Evolutionary conservation across 2,113 vertebrate genomes (phyloP).

Genomic region (Indri indri): DNA sequence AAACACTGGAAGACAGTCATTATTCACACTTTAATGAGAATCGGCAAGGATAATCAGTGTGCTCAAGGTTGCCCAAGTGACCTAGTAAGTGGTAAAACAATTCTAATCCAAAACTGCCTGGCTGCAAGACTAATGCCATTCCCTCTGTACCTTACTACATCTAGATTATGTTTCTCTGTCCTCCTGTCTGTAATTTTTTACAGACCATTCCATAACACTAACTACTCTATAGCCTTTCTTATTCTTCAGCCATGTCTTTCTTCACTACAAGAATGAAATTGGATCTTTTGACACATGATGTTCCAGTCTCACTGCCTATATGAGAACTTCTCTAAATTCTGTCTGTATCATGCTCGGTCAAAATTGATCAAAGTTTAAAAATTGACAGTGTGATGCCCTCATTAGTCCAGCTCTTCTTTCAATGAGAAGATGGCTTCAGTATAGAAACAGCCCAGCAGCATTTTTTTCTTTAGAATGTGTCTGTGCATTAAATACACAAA

Average conservation of each 20-base stretch:
- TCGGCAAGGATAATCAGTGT: background rate
- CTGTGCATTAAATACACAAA: constrained; percentile 49
- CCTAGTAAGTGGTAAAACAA: background rate
- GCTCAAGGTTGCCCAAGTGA: background rate
- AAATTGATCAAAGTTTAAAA: constrained; percentile 60
- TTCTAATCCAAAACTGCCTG: background rate
- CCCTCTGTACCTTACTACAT: background rate
- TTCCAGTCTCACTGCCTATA: background rate
- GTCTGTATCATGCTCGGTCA: background rate
- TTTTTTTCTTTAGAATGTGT: constrained; percentile 32
- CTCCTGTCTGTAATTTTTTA: background rate
- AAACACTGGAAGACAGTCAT: background rate
- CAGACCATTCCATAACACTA: background rate
- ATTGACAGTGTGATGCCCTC: constrained; percentile 21
- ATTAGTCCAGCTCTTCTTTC: constrained; percentile 27
- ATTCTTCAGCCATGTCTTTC: background rate
- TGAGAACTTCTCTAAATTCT: constrained; percentile 24
- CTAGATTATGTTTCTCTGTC: background rate
- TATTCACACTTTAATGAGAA: background rate
- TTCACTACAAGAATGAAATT: background rate
- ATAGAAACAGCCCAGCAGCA: background rate
- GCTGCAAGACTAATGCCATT: background rate
- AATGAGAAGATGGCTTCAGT: background rate
- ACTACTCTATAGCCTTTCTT: background rate
- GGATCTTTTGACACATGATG: background rate